Percentiles rank a stretch among this genome's conserved stretches.
These are phyloP conservation scores for Actinopyga echinites DNA, from an alignment of 53 echinoderm and acorn worm species.

Conservation along the genomic window DNA sequence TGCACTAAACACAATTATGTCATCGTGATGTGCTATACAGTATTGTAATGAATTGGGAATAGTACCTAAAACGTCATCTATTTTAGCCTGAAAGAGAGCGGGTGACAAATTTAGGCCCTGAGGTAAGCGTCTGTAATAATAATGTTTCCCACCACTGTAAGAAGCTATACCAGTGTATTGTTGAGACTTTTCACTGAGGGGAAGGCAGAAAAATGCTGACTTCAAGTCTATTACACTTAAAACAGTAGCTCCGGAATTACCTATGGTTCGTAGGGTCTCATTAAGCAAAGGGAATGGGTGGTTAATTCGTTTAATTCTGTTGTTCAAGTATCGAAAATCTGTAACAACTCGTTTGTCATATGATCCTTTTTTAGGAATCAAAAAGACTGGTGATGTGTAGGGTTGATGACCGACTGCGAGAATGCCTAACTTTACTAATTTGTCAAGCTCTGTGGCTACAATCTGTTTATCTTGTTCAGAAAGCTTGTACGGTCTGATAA, in stretches of 20 bases:
- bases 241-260: too few species aligned
- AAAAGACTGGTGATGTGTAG: constrained; percentile 53
- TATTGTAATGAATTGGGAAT: not conserved
- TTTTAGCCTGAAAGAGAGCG: too few species aligned
- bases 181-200: constrained; percentile 40
- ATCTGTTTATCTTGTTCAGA: constrained; percentile 32
- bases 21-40: constrained; percentile 49
- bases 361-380: constrained; percentile 49
- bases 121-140: too few species aligned
- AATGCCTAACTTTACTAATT: too few species aligned
- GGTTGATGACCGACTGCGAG: constrained; percentile 46
- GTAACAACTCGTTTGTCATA: constrained; percentile 60
- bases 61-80: not conserved
- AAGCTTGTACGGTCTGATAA: too few species aligned
- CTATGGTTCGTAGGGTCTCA: too few species aligned
- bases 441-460: constrained; percentile 35
- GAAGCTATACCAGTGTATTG: constrained; percentile 37
- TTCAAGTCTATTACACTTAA: constrained; percentile 52
- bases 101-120: too few species aligned
- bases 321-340: constrained; percentile 57
- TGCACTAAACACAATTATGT: not conserved
- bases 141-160: too few species aligned
- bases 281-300: constrained; percentile 51
- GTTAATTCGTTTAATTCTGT: constrained; percentile 35
- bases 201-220: constrained; percentile 51